Base-by-base conservation (phyloP, 2,797 vertebrate genomes). In the Cichlasoma orientale region DNA sequence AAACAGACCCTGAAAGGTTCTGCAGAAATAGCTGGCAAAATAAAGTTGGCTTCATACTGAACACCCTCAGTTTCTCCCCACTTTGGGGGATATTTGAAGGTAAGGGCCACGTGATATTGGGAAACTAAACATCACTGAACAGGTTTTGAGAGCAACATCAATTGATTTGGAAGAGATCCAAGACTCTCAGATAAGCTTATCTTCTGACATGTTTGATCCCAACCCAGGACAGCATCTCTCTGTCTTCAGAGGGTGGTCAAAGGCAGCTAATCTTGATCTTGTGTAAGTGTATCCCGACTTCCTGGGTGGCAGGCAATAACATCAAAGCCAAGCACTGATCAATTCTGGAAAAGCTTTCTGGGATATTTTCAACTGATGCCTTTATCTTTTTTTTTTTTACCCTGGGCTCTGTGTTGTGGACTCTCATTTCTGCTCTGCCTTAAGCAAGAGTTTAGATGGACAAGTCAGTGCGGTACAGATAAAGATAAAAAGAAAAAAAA, bases 171-270 rank as follows among this genome's bases (percentile, higher is more conserved):
- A 68, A 50, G 25, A 50, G 10, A 68, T 68, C 44, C 44, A 50
- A 68, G 25, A 68, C 4, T 27, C 44, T n/a, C 12, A 44, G 18
- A 68, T 50, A 2, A 0, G 44, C 18, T 68, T 50, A 68, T 68
- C 44, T 50, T 68, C 63, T 50, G 25, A 31, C 44, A 68, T 68
- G 44, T 68, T 68, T 68, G 63, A 68, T 68, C 41, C 47, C 63
- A 50, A 8, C 41, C 25, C 63, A 29, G 25, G 25, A 68, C 61
- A 68, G 63, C 44, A 50, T 68, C 25, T 29, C 44, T 14, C 44
- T 68, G 44, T 68, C 44, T 68, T 68, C 33, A 72, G 56, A 2
- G 52, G 36, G 2, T 41, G 0, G 33, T 38, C 56, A 56, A 72
- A 56, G 21, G 36, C 1, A 72, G 5, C 16, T 72, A 41, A 56